Base-by-base conservation (phyloP, 2,113 vertebrate genomes). In the Phyllopteryx taeniolatus region DNA sequence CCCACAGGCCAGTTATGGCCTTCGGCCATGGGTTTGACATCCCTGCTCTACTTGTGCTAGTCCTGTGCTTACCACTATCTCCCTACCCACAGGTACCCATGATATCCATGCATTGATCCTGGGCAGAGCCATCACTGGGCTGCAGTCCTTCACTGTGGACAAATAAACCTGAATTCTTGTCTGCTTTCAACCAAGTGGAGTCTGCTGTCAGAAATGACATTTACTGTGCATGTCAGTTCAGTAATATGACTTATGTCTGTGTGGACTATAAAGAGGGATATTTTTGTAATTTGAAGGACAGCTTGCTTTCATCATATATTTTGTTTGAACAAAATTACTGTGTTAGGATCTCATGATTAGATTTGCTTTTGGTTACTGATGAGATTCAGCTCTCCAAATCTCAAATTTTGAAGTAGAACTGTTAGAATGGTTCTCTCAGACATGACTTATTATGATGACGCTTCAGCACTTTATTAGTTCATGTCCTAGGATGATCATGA, bases 71-170 rank as follows among this genome's bases (percentile, higher is more conserved):
- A 20, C 51, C 14, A 15, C 51, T 7, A 1, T 33, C 12, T 66
- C 66, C 61, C 63, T 14, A 61, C 22, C 81, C 42, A 0, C 91
- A 98, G 96, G 96, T 20, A 97, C 96, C 47, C 96, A 97, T 0
- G 96, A 98, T 73, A 95, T 98, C 84, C 96, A 98, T 0, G 96
- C 95, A 0, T 89, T 98, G 81, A 96, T 98, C 88, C 92, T 98
- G 46, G 96, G 96, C 70, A 83, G 92, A 71, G 96, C 94, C 54
- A 96, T 98, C 91, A 98, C 96, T 0, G 95, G 96, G 8, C 88
- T 98, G 70, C 95, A 97, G 83, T 92, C 96, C 15, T 97, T 98
- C 49, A 91, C 92, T 0, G 93, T 91, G 17, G 53, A 59, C 65
- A 94, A 94, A 46, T 93, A 89, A 73, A 79, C 5, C 42, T 13